Evolutionary conservation across 1,140 invertebrate species (phyloP), one percentile per base, ranked within the genome.

Genomic region (Dinothrombium tinctorium): DNA sequence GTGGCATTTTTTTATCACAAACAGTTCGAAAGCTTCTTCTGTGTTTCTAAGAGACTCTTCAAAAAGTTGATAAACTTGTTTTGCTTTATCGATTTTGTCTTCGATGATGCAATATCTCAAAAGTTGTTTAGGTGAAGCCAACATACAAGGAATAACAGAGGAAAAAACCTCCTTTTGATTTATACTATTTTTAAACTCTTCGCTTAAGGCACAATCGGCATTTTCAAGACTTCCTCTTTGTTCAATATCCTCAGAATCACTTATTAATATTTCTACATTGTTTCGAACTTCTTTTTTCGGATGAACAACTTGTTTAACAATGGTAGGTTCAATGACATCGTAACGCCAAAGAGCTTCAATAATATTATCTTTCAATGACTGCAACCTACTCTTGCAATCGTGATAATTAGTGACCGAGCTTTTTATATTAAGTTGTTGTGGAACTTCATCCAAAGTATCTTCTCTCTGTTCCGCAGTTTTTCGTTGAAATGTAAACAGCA

Each of bases 1-100:
- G 7, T 1, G 12, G n/a, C 15, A 29, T 25, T 66, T 63, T 44
- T 67, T 66, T 41, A 65, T 60, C 46, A 62, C 61, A 4, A 64
- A 44, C 37, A 60, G 56, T 46, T 65, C 63, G 46, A 65, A 63
- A 33, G 59, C 57, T 48, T 65, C 60, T 44, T 57, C 44, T 12
- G 62, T 50, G 6, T 59, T 59, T 32, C 59, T 58, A 11, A 59
- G 51, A 36, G 57, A 49, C 36, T 59, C 58, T 19, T 31, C 17
- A 28, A 43, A 46, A 8, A 46, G 24, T 40, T 33, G 25, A 11
- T 31, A 37, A 25, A 46, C 37, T 39, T 43, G 33, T 25, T 33
- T 41, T 12, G 45, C 35, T 38, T 25, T 37, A 17, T 46, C 45
- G 4, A 43, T 20, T 19, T 42, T 24, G 37, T 39, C 33, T 12